Base-by-base conservation (phyloP, 2,888 invertebrate genomes). In the Itoplectis maculator region DNA sequence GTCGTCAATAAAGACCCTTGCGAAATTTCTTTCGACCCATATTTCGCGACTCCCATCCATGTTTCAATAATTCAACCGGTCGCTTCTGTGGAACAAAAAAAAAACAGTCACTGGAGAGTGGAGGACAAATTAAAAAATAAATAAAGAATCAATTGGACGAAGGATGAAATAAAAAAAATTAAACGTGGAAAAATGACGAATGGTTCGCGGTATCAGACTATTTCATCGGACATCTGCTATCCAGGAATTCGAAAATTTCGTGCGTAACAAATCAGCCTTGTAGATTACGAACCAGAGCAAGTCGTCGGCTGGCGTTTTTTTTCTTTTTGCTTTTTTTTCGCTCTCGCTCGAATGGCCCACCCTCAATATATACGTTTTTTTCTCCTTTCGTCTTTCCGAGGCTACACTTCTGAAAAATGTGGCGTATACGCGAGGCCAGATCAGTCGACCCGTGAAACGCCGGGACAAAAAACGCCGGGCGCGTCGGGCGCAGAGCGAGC, bases 361-460 rank as follows among this genome's bases (percentile, higher is more conserved):
- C 73, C 61, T 66, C 65, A 37, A 29, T 70, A 65, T 51, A 70
- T n/a, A n/a, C n/a, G 45, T 15, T 63, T 23, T 74, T 70, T 72
- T 79, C 49, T 40, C 79, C 70, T 79, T 79, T 69, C 51, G 20
- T 40, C 15, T 59, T 37, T 77, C 61, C 15, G 45, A 78, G 65
- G 51, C 68, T 72, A 72, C 23, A 69, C 42, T 68, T 84, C 69
- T 85, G 82, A 84, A 86, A 87, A 87, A 86, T 82, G 84, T 81
- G 81, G 79, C 79, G n/a, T n/a, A 68, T 83, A 85, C 78, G 83
- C 81, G 72, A 82, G 83, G 83, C 80, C 82, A 61, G 73, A 68
- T 82, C 65, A 82, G 79, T 82, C 82, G 82, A 85, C 49, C 82
- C 84, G 84, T 86, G 84, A 84, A 85, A 83, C 81, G 84, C 79